Percentiles rank a stretch among this genome's conserved stretches.
Evolutionary conservation across 2,888 invertebrate species (phyloP).

Genomic region (Pheosia gnoma): DNA sequence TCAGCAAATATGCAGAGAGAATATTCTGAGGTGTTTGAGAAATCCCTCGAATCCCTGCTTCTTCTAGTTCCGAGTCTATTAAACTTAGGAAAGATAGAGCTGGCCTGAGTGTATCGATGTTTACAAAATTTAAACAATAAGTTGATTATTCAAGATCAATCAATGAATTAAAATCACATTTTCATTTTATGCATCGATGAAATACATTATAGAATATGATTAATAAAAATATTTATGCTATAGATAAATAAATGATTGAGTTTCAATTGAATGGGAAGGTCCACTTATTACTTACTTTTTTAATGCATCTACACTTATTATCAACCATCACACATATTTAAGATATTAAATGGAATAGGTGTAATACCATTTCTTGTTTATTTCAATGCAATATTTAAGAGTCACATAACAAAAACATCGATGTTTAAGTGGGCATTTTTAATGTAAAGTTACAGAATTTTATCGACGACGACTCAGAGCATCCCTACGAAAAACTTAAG

Average conservation of each 20-base stretch:
- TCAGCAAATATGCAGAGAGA: constrained; percentile 34
- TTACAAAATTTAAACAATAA: background rate
- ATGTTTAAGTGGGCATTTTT: background rate
- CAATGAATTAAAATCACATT: background rate
- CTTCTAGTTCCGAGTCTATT: constrained; percentile 31
- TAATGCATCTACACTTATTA: background rate
- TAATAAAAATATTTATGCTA: too few relatives aligned
- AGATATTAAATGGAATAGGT: background rate
- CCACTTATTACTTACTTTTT: background rate
- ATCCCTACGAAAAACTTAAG: constrained; percentile 25
- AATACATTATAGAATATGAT: too few relatives aligned
- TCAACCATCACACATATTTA: background rate
- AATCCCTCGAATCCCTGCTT: constrained; percentile 26
- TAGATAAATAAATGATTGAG: too few relatives aligned
- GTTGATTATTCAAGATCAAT: too few relatives aligned
- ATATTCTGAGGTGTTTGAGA: constrained; percentile 28
- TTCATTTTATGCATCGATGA: too few relatives aligned
- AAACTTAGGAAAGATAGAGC: constrained; percentile 18
- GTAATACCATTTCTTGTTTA: too few relatives aligned
- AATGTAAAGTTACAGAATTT: background rate
- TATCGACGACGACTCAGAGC: constrained; percentile 2
- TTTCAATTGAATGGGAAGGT: too few relatives aligned
- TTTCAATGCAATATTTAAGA: too few relatives aligned
- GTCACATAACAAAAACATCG: background rate
- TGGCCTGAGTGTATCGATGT: background rate